phyloP scores from a whole-genome alignment of 1,140 invertebrate species.

The Drosophila arawakana region DNA sequence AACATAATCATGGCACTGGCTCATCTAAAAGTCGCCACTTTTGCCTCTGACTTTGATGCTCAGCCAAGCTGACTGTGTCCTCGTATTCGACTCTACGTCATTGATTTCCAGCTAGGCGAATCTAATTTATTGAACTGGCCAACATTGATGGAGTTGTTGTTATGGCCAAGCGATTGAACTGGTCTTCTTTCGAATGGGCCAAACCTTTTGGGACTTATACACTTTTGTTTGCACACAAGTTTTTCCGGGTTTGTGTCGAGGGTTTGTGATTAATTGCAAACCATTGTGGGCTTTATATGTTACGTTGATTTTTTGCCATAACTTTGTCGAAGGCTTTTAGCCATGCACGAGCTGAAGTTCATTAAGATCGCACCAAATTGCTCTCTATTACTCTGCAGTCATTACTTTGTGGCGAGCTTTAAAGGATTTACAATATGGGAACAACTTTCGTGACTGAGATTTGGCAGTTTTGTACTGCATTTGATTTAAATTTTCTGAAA shows the following conservation, averaged over 20 bases:
- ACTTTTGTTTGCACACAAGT: constrained; percentile 70
- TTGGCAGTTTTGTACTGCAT: background rate
- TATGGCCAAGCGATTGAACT: background rate
- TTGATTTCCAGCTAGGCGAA: constrained; percentile 60
- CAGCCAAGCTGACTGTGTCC: background rate
- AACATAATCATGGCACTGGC: constrained; percentile 69
- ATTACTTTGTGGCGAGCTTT: background rate
- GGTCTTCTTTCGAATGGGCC: background rate
- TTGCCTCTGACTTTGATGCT: constrained; percentile 64
- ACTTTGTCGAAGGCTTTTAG: constrained; percentile 59
- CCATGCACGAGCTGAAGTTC: constrained; percentile 67
- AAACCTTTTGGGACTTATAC: constrained; percentile 77
- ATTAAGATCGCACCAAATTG: constrained; percentile 47
- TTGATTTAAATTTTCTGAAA: background rate
- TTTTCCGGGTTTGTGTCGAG: constrained; percentile 58
- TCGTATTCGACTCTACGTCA: constrained; percentile 60
- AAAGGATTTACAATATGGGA: background rate
- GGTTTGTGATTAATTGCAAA: constrained; percentile 70
- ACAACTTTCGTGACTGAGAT: background rate
- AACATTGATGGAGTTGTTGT: constrained; percentile 49
- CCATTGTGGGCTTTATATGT: constrained; percentile 59
- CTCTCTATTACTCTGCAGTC: constrained; percentile 45
- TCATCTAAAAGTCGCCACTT: constrained; percentile 54
- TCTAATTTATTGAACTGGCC: constrained; percentile 76
- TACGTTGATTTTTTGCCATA: constrained; percentile 72